Evolutionary conservation across 2,888 invertebrate species (phyloP), one percentile per base, ranked within the genome.

Genomic region (Leucophora obtusa): DNA sequence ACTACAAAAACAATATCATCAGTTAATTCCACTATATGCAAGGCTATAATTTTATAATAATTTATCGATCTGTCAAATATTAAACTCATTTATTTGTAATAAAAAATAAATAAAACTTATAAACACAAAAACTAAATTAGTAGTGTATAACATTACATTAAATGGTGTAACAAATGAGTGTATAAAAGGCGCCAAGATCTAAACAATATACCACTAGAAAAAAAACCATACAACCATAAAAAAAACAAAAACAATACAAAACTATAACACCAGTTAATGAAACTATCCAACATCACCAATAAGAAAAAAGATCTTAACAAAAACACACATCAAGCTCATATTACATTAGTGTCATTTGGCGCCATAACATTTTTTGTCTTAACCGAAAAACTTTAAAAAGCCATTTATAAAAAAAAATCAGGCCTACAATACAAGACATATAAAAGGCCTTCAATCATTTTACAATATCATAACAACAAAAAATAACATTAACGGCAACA

Each of bases 291-390:
- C 51, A 76, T 35, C 18, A 21, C 28, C 35, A 63, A 50, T 18
- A 15, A 68, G 53, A 43, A 53, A 54, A 18, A 35, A 43, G 24
- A 66, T 59, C 77, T 77, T 54, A 54, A 66, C 65, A 65, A 47
- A 47, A 71, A 66, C 53, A 76, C 80, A 54, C 65, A 66, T 81
- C 76, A 77, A 77, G 79, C 83, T 83, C 82, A 82, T 78, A 82
- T 84, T 83, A 83, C 83, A 79, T 83, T 83, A 75, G 75, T 83
- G 80, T 83, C 82, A 82, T 80, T 82, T 83, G 84, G 84, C 84
- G 84, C 84, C 84, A 83, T 79, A 81, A 54, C 15, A 66, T 59
- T 69, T 54, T 63, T 72, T 17, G 14, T 38, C 18, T 11, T 35
- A 38, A 15, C 11, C 4, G 47, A 65, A 51, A 66, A 53, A 66